Evolutionary conservation across 2,113 vertebrate genomes (phyloP).

Genomic region (Chionomys nivalis): DNA sequence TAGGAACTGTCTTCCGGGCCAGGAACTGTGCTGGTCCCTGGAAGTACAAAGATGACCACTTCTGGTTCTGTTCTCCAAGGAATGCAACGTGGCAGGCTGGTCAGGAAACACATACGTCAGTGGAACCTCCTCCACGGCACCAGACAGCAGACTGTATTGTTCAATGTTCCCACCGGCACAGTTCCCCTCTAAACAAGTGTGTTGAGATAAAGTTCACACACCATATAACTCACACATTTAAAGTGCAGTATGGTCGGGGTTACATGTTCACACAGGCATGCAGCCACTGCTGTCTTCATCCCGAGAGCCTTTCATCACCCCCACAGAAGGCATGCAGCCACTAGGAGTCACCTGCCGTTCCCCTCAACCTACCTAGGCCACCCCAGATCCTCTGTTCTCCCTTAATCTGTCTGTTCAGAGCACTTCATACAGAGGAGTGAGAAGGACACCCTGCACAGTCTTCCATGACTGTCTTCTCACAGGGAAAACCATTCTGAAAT

Average conservation of each 20-base stretch:
- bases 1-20: not conserved
- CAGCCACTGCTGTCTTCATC: not conserved
- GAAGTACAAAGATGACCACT: not conserved
- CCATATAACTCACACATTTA: not conserved
- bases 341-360: not conserved
- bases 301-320: not conserved
- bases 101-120: not conserved
- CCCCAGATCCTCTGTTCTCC: not conserved
- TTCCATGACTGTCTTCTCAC: not conserved
- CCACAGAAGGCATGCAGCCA: not conserved
- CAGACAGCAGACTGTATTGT: not conserved
- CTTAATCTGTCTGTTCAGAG: not conserved
- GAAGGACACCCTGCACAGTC: fast-evolving
- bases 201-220: not conserved
- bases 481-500: not conserved
- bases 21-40: not conserved
- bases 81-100: not conserved
- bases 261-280: not conserved
- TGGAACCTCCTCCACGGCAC: not conserved
- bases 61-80: not conserved
- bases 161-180: not conserved
- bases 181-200: not conserved
- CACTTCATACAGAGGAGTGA: not conserved
- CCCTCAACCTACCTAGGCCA: not conserved
- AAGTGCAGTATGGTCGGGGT: not conserved